Percentiles rank a stretch among this genome's conserved stretches.
These are phyloP conservation scores for Drosophila subquinaria DNA, from an alignment of 2,888 invertebrate genomes.

Conservation along the genomic window DNA sequence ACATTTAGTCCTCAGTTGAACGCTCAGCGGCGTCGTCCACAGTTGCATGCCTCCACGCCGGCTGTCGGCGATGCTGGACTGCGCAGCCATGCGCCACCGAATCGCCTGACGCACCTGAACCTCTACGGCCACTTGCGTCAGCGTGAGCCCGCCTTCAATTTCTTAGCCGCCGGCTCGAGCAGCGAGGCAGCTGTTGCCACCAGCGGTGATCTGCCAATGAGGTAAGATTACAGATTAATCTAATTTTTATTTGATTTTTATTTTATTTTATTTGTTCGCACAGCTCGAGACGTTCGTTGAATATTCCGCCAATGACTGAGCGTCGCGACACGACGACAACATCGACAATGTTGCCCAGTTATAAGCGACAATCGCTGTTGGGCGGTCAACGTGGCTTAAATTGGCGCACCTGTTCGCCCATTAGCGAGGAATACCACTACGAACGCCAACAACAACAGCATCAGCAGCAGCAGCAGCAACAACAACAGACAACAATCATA, in stretches of 20 bases:
- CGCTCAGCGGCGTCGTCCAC: constrained; percentile 55
- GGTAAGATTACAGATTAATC: too few relatives aligned
- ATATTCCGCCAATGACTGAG: constrained; percentile 74
- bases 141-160: constrained; percentile 79
- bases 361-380: constrained; percentile 73
- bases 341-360: constrained; percentile 51
- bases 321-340: constrained; percentile 29
- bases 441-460: constrained; percentile 15
- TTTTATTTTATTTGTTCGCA: too few relatives aligned
- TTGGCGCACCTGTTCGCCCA: constrained; percentile 62
- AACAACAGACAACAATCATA: constrained; percentile 13
- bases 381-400: constrained; percentile 34
- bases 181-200: constrained; percentile 60
- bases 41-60: constrained; percentile 51
- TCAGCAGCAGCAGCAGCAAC: constrained; percentile 28
- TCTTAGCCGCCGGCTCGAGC: constrained; percentile 34
- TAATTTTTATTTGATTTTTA: too few relatives aligned
- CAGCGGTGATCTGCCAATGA: constrained; percentile 77
- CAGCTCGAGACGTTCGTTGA: constrained; percentile 82
- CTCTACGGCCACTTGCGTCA: constrained; percentile 68
- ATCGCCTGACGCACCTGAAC: constrained; percentile 59
- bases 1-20: constrained; percentile 51
- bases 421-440: constrained; percentile 48
- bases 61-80: constrained; percentile 44
- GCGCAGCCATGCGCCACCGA: constrained; percentile 29